These are phyloP conservation scores for Rhegmatorhina hoffmannsi DNA, from an alignment of 2,113 vertebrate species.

Conservation along the genomic window DNA sequence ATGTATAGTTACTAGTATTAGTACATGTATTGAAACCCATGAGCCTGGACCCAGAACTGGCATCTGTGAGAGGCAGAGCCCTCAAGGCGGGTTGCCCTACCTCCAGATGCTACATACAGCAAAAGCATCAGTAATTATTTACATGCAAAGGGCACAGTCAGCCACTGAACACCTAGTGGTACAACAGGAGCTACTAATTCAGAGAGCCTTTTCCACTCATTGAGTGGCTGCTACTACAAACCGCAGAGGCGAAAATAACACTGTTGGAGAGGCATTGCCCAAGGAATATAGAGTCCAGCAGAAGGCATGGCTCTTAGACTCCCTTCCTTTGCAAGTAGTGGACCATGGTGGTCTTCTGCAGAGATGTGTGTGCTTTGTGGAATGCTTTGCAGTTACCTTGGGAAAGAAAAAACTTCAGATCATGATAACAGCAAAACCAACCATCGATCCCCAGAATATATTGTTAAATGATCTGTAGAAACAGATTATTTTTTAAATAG, in stretches of 20 bases:
- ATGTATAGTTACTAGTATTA: not conserved
- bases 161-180: fast-evolving
- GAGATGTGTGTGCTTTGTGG: not conserved
- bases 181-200: not conserved
- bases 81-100: not conserved
- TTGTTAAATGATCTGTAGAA: not conserved
- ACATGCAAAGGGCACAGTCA: not conserved
- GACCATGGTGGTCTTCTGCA: not conserved
- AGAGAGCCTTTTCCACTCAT: not conserved
- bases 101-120: not conserved
- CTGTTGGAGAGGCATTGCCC: not conserved
- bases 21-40: not conserved
- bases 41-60: not conserved
- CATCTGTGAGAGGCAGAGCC: not conserved
- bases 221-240: not conserved
- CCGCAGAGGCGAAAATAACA: not conserved
- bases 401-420: not conserved
- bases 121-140: not conserved
- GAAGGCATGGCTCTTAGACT: not conserved
- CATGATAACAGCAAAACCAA: not conserved
- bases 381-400: not conserved
- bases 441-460: not conserved
- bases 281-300: not conserved
- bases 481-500: not conserved
- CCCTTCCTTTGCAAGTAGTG: not conserved